Evolutionary conservation across 2,113 vertebrate genomes (phyloP), one percentile per base, ranked within the genome.

Genomic region (Tylochromis polylepis): DNA sequence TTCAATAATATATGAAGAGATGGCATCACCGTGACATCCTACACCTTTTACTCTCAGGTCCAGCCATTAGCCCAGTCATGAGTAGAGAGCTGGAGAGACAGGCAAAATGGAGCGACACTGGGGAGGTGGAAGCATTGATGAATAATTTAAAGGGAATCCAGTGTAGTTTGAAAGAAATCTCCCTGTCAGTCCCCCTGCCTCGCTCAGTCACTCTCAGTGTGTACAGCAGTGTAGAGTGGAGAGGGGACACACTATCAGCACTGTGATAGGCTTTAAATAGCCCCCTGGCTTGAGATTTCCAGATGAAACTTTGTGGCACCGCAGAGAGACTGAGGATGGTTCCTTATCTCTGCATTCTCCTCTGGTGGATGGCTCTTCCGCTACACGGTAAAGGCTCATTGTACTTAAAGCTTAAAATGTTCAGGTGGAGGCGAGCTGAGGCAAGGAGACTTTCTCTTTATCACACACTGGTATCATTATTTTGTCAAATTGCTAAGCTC

Each of bases 1-100:
- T 83, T 96, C 51, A 95, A 96, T 96, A 95, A 96, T 96, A 86
- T 46, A 96, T 94, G 85, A 93, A 65, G 84, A 49, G 15, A 57
- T 58, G 87, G 81, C 89, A 81, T 90, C 89, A 87, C 84, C 77
- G 78, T 18, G 95, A 95, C 91, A 96, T 85, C 84, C 88, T 88
- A 95, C 89, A 95, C 93, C 82, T 49, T 20, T 70, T 89, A 16
- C 58, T 83, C 88, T 62, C 89, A 81, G 85, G 79, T 85, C 46
- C n/a, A 53, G 59, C 87, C 88, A 83, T 91, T 88, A 86, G 67
- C 59, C n/a, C 55, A 34, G 79, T 24, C 89, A 77, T 56, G 90
- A 89, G 88, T 34, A 60, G 84, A 72, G 90, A 87, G 88, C 65
- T n/a, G 83, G 81, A 84, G 91, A 89, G 91, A 82, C 82, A n/a